phyloP scores from a whole-genome alignment of 2,888 invertebrate species.

The Cancer borealis region DNA sequence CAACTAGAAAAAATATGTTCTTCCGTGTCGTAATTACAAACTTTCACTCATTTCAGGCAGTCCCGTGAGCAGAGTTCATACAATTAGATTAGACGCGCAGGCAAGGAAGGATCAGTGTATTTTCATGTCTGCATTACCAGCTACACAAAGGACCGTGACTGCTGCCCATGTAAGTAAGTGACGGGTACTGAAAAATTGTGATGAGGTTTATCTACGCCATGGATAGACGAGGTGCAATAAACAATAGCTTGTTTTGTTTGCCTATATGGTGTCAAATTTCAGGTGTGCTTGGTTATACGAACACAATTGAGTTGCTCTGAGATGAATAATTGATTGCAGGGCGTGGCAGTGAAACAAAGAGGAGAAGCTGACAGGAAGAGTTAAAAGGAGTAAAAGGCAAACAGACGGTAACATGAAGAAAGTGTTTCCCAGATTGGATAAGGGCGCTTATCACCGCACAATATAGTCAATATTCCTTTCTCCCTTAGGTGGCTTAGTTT shows the following conservation, averaged over 20 bases:
- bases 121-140: not conserved
- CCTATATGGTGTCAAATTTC: not conserved
- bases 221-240: not conserved
- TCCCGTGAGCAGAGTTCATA: not conserved
- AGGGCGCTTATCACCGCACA: not conserved
- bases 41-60: not conserved
- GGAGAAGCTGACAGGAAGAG: not conserved
- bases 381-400: not conserved
- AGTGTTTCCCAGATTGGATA: not conserved
- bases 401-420: not conserved
- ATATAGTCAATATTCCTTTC: not conserved
- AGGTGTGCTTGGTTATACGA: not conserved
- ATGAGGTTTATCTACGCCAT: not conserved
- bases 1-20: not conserved
- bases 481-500: not conserved
- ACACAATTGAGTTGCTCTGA: not conserved
- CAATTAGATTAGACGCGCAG: slow-evolving; percentile 18
- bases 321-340: not conserved
- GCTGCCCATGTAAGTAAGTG: not conserved
- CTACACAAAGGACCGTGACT: not conserved
- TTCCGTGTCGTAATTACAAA: not conserved
- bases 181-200: not conserved
- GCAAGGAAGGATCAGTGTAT: not conserved
- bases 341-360: not conserved
- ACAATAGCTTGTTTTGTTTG: not conserved